Conservation (phyloP, 2,888 invertebrate genomes). For the Copidosoma aretas region DNA sequence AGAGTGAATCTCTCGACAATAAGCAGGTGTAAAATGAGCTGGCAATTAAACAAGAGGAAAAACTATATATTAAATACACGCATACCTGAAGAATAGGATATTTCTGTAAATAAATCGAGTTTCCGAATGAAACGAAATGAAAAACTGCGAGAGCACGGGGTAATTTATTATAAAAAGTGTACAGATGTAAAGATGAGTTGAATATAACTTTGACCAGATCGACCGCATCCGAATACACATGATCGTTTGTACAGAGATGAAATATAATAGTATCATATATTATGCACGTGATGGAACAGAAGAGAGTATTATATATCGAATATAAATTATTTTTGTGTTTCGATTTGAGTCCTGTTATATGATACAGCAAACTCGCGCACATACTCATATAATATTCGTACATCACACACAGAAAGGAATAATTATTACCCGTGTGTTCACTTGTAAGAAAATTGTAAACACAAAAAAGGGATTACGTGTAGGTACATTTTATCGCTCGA, state of each 20-base stretch:
- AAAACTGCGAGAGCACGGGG: neutral
- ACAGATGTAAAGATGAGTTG: constrained; percentile 23
- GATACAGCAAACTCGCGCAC: no score
- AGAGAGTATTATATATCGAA: constrained; percentile 15
- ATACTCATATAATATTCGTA: no score
- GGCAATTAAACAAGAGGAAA: constrained; percentile 1
- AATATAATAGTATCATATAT: constrained; percentile 40
- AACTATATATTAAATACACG: constrained; percentile 2
- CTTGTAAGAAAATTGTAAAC: no score
- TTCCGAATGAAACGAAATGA: constrained; percentile 23
- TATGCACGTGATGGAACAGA: constrained; percentile 39
- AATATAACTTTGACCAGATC: constrained; percentile 12
- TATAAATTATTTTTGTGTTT: constrained; percentile 34
- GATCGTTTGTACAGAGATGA: no score
- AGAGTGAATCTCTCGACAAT: constrained; percentile 31
- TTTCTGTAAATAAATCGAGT: constrained; percentile 29
- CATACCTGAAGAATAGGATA: neutral
- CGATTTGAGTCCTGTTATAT: constrained; percentile 26
- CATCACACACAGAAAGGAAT: no score
- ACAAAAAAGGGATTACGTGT: no score
- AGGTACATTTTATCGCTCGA: no score
- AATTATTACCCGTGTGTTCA: no score
- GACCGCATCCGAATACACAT: no score
- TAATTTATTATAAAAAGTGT: constrained; percentile 26
- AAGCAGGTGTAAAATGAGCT: constrained; percentile 7